phyloP scores from a whole-genome alignment of 1,140 invertebrate genomes.

The Wiebesia pumilae region DNA sequence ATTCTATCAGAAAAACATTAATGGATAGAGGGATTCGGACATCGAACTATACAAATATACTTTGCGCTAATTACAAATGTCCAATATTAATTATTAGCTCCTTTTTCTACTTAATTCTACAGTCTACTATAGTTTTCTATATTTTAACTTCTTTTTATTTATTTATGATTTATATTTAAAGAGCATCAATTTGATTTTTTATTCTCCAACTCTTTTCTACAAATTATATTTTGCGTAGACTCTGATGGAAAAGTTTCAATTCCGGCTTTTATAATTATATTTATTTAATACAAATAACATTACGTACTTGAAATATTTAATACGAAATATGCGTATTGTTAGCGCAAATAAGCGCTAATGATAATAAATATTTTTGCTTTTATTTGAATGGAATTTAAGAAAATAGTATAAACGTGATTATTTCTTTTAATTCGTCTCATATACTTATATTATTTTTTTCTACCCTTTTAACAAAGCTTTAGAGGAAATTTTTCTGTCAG shows the following conservation, averaged over 20 bases:
- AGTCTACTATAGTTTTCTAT: conserved; percentile 4
- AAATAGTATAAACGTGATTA: too few species aligned
- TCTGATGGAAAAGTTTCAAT: conserved; percentile 37
- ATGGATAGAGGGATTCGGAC: conserved; percentile 8
- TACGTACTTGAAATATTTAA: too few species aligned
- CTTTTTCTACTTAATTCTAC: conserved; percentile 22
- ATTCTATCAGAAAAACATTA: background rate
- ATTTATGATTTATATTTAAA: background rate
- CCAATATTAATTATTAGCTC: conserved; percentile 16
- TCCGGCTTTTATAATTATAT: too few species aligned
- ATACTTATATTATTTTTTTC: too few species aligned
- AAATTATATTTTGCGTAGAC: background rate
- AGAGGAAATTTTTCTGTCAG: too few species aligned
- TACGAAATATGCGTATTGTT: too few species aligned
- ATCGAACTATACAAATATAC: conserved; percentile 42
- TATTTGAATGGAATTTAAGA: too few species aligned
- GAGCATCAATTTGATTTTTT: background rate
- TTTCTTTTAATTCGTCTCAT: too few species aligned
- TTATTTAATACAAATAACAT: too few species aligned
- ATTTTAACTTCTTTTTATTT: background rate
- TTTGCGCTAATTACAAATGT: conserved; percentile 38
- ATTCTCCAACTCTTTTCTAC: background rate
- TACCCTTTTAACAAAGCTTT: too few species aligned
- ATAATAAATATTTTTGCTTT: too few species aligned
- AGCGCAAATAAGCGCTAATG: too few species aligned